Evolutionary conservation across 2,113 vertebrate genomes (phyloP), one percentile per base, ranked within the genome.

Genomic region (Erythrocercus mccallii): DNA sequence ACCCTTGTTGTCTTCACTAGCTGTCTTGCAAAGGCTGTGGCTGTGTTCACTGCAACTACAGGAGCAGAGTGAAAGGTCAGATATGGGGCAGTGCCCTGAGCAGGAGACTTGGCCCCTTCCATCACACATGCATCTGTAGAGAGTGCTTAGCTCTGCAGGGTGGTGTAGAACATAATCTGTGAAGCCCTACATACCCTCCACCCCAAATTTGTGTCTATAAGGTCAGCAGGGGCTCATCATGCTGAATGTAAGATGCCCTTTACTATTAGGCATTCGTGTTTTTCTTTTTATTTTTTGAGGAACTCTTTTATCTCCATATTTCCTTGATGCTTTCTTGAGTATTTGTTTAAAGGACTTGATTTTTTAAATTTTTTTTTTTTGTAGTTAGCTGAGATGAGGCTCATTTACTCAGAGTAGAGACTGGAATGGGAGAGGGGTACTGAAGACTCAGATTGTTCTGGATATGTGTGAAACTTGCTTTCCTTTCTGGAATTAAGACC

Each of bases 1-100:
- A 35, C 24, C 10, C 1, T 1, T 42, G 53, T 12, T 35, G 21
- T 68, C 35, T 25, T 54, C 9, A 33, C 4, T 24, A 27, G 22
- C 10, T 56, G 27, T 35, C 56, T 58, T 53, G n/a, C 13, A 61
- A 60, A 62, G 54, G 28, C 15, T 71, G 27, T 15, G 23, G 15
- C 23, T 0, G 0, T 76, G 37, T 53, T 78, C 0, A 1, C 42
- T 81, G 65, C 24, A 45, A 37, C 33, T n/a, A 8, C 37, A 72
- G 77, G 50, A 70, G 47, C 65, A 37, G 23, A 1, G 0, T 22
- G 40, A 50, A 62, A 44, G 20, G 5, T 56, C 56, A 78, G 25
- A 48, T 3, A 3, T 12, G 15, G 10, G 56, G 18, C 23, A 60
- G 21, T 80, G 47, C 27, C 24, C 48, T 21, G 27, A 35, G 42